Conservation (phyloP, 2,888 invertebrate genomes). For the Apotomis turbidana region DNA sequence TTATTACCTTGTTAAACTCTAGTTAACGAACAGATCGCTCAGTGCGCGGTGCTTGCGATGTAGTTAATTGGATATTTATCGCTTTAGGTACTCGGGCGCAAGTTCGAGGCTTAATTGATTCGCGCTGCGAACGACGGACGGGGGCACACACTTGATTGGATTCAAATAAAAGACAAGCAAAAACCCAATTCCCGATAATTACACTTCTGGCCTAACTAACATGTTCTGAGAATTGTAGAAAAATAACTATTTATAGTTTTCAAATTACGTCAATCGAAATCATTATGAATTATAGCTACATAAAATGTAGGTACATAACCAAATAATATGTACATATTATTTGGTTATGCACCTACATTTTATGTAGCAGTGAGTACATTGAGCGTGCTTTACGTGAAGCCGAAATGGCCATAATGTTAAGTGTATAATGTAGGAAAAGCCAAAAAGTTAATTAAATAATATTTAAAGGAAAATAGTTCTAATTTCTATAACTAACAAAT, state of each 20-base stretch:
- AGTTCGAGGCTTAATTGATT: slow-evolving; percentile 67
- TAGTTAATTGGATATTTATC: slow-evolving; percentile 78
- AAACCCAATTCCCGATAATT: slow-evolving; percentile 30
- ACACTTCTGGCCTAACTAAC: slow-evolving; percentile 9
- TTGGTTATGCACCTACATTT: no score
- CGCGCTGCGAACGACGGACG: slow-evolving; percentile 63
- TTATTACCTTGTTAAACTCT: slow-evolving; percentile 82
- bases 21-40: slow-evolving; percentile 78
- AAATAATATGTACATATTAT: no score
- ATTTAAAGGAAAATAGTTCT: no score
- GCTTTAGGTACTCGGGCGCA: slow-evolving; percentile 60
- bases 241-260: neutral
- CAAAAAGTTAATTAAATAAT: no score
- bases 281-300: no score
- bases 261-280: no score
- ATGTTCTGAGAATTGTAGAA: slow-evolving; percentile 9
- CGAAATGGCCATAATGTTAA: no score
- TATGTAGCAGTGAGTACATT: no score
- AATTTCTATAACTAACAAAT: neutral
- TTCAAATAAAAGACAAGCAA: slow-evolving; percentile 52
- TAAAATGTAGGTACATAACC: no score
- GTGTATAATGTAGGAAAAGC: no score
- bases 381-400: no score
- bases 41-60: slow-evolving; percentile 65
- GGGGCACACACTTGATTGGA: slow-evolving; percentile 51